Evolutionary conservation across 2,888 invertebrate species (phyloP).

Genomic region (Tanytarsus gracilentus): DNA sequence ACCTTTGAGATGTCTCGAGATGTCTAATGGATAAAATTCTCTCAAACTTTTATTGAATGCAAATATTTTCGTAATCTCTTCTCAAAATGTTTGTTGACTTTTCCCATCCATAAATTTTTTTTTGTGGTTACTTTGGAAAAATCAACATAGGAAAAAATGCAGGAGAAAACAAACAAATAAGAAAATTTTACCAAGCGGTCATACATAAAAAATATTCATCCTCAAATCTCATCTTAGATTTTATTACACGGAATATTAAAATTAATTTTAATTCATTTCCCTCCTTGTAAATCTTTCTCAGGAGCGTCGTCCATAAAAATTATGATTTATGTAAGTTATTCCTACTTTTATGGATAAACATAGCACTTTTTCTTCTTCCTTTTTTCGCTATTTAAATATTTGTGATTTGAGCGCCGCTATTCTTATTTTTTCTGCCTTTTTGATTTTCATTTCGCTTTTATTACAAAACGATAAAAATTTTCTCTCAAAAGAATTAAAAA

Average conservation of each 20-base stretch:
- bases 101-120: too few relatives aligned
- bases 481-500: slow-evolving; percentile 21
- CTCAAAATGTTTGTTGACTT: too few relatives aligned
- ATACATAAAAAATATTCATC: too few relatives aligned
- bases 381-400: slow-evolving; percentile 24
- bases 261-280: slow-evolving; percentile 21
- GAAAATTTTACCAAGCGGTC: too few relatives aligned
- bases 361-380: slow-evolving; percentile 1
- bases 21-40: background rate
- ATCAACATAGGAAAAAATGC: background rate
- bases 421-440: background rate
- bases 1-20: background rate
- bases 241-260: slow-evolving; percentile 16
- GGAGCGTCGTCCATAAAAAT: slow-evolving; percentile 20
- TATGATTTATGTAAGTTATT: slow-evolving; percentile 21
- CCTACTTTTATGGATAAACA: slow-evolving; percentile 10
- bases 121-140: too few relatives aligned
- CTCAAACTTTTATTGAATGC: too few relatives aligned
- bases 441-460: background rate
- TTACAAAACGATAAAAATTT: slow-evolving; percentile 25
- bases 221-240: too few relatives aligned
- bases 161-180: background rate
- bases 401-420: slow-evolving; percentile 18
- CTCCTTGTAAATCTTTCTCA: background rate
- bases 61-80: too few relatives aligned